Percentiles rank a stretch among this genome's conserved stretches.
Evolutionary conservation across 2,888 invertebrate genomes (phyloP).

Genomic region (Dione vanillae): DNA sequence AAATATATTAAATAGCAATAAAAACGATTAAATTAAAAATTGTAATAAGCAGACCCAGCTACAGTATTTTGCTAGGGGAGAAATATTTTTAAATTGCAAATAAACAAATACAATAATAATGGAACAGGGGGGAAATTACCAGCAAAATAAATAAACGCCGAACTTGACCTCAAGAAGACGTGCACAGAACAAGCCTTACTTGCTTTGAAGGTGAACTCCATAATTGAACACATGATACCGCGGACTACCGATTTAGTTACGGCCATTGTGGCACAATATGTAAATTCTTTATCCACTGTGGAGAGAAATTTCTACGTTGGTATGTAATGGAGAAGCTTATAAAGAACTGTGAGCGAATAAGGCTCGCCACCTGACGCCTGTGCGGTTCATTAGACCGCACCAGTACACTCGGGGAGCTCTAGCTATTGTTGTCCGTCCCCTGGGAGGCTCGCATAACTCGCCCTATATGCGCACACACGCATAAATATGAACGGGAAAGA

Average conservation of each 20-base stretch:
- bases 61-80: constrained; percentile 49
- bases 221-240: constrained; percentile 79
- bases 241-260: constrained; percentile 77
- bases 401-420: constrained; percentile 71
- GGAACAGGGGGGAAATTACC: constrained; percentile 42
- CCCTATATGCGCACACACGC: constrained; percentile 73
- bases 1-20: neutral
- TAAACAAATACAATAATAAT: constrained; percentile 17
- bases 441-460: constrained; percentile 70
- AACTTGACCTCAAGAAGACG: constrained; percentile 45
- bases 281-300: constrained; percentile 40
- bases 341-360: constrained; percentile 61
- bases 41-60: constrained; percentile 54
- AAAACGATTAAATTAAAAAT: constrained; percentile 51
- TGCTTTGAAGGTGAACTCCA: constrained; percentile 83
- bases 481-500: constrained; percentile 49
- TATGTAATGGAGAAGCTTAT: constrained; percentile 61
- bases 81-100: constrained; percentile 10
- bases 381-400: constrained; percentile 79
- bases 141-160: constrained; percentile 43
- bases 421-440: constrained; percentile 81
- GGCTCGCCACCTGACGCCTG: constrained; percentile 57
- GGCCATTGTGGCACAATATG: constrained; percentile 60
- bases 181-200: constrained; percentile 65
- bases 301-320: constrained; percentile 40